These are phyloP conservation scores for Saguinus midas DNA, from an alignment of 2,113 vertebrate genomes.

Conservation along the genomic window DNA sequence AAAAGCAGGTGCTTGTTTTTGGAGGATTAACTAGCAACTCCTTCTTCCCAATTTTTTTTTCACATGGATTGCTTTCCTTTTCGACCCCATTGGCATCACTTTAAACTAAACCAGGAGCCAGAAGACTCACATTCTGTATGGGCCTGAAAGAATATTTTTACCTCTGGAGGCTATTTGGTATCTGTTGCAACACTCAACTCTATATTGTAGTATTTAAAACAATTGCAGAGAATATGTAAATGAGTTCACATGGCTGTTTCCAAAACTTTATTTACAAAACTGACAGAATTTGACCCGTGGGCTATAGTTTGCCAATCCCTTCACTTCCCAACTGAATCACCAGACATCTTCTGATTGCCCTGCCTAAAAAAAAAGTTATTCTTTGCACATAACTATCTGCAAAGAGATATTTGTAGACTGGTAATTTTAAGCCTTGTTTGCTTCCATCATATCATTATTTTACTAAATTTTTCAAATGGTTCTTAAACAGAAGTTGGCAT, in stretches of 20 bases:
- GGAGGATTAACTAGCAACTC: background rate
- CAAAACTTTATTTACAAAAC: conserved; percentile 15
- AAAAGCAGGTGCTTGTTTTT: background rate
- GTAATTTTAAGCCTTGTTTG: background rate
- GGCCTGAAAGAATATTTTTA: background rate
- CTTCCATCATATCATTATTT: background rate
- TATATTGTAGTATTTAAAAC: background rate
- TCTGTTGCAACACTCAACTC: background rate
- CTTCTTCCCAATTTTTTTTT: background rate
- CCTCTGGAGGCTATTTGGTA: background rate
- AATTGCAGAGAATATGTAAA: background rate
- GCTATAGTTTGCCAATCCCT: background rate
- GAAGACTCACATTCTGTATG: background rate
- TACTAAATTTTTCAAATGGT: background rate
- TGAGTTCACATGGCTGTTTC: background rate
- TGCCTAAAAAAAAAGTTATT: background rate
- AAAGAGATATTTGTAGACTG: background rate
- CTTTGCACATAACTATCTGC: background rate
- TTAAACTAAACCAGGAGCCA: background rate
- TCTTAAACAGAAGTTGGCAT: background rate
- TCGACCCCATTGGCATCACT: background rate
- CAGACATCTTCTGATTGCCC: background rate
- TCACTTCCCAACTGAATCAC: background rate
- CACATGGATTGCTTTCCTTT: background rate
- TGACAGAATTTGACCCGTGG: fast-evolving